Conservation (phyloP, 1,140 invertebrate species). For the Aricia agestis region DNA sequence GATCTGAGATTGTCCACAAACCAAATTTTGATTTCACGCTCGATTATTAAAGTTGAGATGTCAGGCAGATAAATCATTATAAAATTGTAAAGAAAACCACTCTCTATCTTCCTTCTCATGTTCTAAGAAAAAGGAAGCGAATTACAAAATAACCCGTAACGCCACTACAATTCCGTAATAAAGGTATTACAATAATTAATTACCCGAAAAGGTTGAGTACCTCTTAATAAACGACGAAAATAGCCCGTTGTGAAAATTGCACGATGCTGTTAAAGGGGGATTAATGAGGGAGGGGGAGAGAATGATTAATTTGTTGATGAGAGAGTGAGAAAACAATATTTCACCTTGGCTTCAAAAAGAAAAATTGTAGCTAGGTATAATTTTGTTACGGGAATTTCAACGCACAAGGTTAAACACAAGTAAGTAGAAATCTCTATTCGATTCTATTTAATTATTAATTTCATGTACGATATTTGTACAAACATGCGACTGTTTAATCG, state of each 20-base stretch:
- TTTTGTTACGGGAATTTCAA: too few relatives aligned
- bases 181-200: slow-evolving; percentile 4
- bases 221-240: neutral
- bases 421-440: too few relatives aligned
- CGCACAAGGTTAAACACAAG: too few relatives aligned
- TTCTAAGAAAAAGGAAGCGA: neutral
- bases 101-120: too few relatives aligned
- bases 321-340: neutral
- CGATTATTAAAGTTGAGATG: too few relatives aligned
- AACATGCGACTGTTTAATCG: too few relatives aligned
- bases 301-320: neutral
- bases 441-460: too few relatives aligned
- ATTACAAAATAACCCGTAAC: neutral
- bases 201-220: neutral
- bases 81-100: too few relatives aligned
- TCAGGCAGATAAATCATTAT: too few relatives aligned
- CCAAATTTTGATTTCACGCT: too few relatives aligned
- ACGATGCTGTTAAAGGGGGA: neutral
- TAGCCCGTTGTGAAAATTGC: neutral
- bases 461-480: too few relatives aligned
- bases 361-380: neutral
- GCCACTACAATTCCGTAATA: neutral
- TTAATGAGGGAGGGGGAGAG: neutral
- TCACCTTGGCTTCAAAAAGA: neutral
- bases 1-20: too few relatives aligned